Percentiles rank a stretch among this genome's conserved stretches.
These are phyloP conservation scores for Thaleichthys pacificus DNA, from an alignment of 2,797 vertebrate species.

Conservation along the genomic window DNA sequence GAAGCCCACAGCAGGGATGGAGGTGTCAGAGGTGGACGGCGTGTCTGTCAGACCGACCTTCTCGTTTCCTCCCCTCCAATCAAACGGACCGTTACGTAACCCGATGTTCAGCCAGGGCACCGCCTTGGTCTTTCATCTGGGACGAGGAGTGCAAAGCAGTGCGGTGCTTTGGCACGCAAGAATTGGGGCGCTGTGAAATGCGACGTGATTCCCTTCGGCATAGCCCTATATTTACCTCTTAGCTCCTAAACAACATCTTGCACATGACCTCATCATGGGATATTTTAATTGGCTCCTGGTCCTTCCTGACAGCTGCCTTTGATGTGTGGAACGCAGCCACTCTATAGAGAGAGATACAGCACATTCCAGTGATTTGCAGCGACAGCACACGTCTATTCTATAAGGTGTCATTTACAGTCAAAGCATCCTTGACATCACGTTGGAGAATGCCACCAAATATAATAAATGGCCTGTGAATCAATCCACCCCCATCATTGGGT, in stretches of 20 bases:
- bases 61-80: slow-evolving; percentile 26
- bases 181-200: background rate
- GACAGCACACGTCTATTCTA: slow-evolving; percentile 6
- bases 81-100: slow-evolving; percentile 40
- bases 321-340: slow-evolving; percentile 63
- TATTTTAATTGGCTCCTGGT: slow-evolving; percentile 31
- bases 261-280: slow-evolving; percentile 52
- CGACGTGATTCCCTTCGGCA: background rate
- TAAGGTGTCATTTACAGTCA: background rate
- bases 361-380: slow-evolving; percentile 33
- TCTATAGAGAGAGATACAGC: slow-evolving; percentile 37
- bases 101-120: slow-evolving; percentile 21
- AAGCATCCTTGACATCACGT: background rate
- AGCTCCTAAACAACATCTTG: slow-evolving; percentile 6
- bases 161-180: background rate
- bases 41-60: slow-evolving; percentile 57
- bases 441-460: too few species aligned
- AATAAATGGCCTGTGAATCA: background rate
- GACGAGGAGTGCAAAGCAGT: background rate
- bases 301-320: slow-evolving; percentile 50
- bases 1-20: slow-evolving; percentile 56
- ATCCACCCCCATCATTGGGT: background rate
- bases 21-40: slow-evolving; percentile 56
- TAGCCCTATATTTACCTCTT: slow-evolving; percentile 27
- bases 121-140: slow-evolving; percentile 33